These are phyloP conservation scores for Climacteris rufus DNA, from an alignment of 2,113 vertebrate genomes.

Conservation along the genomic window DNA sequence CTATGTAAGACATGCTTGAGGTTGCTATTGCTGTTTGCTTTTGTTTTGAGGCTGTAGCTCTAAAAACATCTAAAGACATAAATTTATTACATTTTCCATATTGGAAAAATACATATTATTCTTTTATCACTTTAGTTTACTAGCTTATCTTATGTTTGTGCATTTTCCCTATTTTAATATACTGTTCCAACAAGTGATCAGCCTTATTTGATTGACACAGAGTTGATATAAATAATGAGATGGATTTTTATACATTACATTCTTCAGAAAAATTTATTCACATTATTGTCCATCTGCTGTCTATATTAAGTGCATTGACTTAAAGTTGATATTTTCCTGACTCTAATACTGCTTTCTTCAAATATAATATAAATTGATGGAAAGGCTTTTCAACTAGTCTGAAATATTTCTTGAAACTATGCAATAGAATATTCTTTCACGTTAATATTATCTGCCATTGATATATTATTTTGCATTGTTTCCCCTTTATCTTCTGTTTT, in stretches of 20 bases:
- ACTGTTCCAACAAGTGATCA: background rate
- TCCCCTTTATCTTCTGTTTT: slow-evolving; percentile 40
- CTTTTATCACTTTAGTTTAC: background rate
- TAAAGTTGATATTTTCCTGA: background rate
- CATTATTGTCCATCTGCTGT: background rate
- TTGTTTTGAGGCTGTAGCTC: background rate
- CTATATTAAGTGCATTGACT: background rate
- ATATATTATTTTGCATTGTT: slow-evolving; percentile 9
- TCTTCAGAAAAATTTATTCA: background rate
- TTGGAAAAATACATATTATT: background rate
- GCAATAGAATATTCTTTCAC: background rate
- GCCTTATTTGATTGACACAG: background rate
- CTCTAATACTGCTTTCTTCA: background rate
- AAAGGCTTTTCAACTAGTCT: background rate
- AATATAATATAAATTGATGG: background rate
- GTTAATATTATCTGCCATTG: background rate
- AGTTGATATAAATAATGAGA: background rate
- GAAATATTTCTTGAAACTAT: background rate
- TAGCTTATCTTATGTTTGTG: background rate
- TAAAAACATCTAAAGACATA: background rate
- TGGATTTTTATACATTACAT: background rate
- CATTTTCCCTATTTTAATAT: background rate
- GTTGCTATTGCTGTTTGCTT: background rate
- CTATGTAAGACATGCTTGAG: background rate
- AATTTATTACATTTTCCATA: background rate